Evolutionary conservation across 92 coral and sea anemone species (phyloP).

Genomic region (Heteractis magnifica): DNA sequence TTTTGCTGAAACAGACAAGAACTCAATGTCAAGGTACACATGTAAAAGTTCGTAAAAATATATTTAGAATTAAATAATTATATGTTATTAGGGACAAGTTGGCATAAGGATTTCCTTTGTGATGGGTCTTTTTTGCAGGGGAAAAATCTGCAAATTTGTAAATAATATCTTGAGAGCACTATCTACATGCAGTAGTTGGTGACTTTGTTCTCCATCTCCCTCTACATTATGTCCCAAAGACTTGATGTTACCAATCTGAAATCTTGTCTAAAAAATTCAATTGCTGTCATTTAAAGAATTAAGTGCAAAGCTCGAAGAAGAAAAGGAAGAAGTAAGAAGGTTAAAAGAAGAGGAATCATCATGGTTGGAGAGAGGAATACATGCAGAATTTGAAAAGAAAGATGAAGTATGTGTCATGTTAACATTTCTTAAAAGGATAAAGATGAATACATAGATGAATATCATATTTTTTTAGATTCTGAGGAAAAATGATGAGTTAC

Average conservation of each 20-base stretch:
- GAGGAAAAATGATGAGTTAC: constrained; percentile 82
- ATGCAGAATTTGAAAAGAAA: constrained; percentile 98
- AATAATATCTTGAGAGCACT: too few relatives aligned
- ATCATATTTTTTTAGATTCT: constrained; percentile 50
- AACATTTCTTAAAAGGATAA: background rate
- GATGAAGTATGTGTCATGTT: constrained; percentile 60
- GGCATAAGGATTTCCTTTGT: too few relatives aligned
- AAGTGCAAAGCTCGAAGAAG: constrained; percentile 57
- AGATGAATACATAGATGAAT: background rate
- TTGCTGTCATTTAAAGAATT: constrained; percentile 39
- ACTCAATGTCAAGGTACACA: constrained; percentile 84
- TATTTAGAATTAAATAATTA: background rate
- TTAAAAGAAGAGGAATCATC: constrained; percentile 80
- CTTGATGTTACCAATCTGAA: too few relatives aligned
- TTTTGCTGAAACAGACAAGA: constrained; percentile 76
- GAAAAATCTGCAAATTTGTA: too few relatives aligned
- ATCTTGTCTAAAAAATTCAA: background rate
- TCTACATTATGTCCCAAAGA: too few relatives aligned
- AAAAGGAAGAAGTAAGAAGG: constrained; percentile 70
- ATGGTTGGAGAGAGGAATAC: constrained; percentile 93
- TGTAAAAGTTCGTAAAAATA: background rate
- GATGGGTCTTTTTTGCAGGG: too few relatives aligned
- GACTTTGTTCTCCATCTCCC: too few relatives aligned
- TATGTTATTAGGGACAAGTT: too few relatives aligned
- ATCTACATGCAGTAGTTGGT: too few relatives aligned